Percentiles rank a stretch among this genome's conserved stretches.
Evolutionary conservation across 2,113 vertebrate species (phyloP).

Genomic region (Malurus cyaneus): DNA sequence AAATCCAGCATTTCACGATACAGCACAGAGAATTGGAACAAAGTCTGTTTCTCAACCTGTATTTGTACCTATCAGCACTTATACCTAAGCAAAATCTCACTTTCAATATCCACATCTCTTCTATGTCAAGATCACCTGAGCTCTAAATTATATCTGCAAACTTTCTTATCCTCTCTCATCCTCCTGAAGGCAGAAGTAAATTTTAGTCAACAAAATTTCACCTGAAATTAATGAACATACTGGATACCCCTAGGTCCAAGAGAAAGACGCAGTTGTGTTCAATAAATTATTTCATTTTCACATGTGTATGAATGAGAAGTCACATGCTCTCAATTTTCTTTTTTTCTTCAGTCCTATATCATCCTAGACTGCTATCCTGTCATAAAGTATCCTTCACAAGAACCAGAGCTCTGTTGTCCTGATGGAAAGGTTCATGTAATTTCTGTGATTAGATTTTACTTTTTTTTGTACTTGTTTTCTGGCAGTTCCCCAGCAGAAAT

Average conservation of each 20-base stretch:
- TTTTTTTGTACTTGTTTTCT: neutral
- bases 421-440: neutral
- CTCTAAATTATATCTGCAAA: neutral
- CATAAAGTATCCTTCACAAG: neutral
- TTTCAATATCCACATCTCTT: neutral
- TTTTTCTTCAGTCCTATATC: neutral
- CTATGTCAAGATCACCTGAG: neutral
- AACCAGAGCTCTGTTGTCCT: neutral
- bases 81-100: fast-evolving
- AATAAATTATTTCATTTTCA: neutral
- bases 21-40: fast-evolving
- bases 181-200: neutral
- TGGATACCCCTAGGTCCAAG: neutral
- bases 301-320: neutral
- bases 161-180: neutral
- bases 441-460: neutral
- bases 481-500: neutral
- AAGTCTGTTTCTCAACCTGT: neutral
- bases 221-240: neutral
- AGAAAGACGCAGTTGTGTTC: neutral
- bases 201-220: neutral
- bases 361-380: neutral
- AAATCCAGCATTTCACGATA: neutral
- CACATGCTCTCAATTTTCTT: fast-evolving
- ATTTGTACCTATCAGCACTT: neutral